These are phyloP conservation scores for Lumbricus terrestris DNA, from an alignment of 2,888 invertebrate species.

Conservation along the genomic window DNA sequence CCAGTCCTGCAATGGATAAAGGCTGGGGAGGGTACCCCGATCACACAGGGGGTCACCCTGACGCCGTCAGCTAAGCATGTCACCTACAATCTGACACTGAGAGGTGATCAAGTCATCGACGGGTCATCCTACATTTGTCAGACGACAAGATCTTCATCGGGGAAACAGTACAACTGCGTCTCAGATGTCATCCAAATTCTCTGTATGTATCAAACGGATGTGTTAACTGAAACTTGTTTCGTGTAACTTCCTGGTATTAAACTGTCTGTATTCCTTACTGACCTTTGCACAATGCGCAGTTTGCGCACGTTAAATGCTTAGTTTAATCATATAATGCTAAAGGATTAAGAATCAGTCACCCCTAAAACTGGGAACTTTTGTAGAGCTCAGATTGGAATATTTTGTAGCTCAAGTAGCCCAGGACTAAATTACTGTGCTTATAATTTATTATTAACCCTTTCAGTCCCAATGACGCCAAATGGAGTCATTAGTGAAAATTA, in stretches of 20 bases:
- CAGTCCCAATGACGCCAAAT: too few species aligned
- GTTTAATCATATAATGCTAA: too few species aligned
- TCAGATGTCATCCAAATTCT: neutral
- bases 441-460: too few species aligned
- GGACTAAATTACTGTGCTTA: too few species aligned
- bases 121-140: neutral
- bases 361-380: too few species aligned
- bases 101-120: neutral
- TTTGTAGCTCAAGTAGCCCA: too few species aligned
- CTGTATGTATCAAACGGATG: neutral
- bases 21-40: neutral
- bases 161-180: neutral
- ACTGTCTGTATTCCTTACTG: neutral
- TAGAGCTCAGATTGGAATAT: too few species aligned
- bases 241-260: neutral
- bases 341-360: too few species aligned
- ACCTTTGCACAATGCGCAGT: too few species aligned
- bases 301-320: too few species aligned
- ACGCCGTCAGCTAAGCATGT: neutral
- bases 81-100: neutral
- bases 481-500: too few species aligned
- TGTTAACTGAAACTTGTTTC: neutral
- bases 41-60: neutral
- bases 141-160: neutral
- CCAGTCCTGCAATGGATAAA: neutral